phyloP scores from a whole-genome alignment of 2,113 vertebrate species.

The Sceloporus tristichus region DNA sequence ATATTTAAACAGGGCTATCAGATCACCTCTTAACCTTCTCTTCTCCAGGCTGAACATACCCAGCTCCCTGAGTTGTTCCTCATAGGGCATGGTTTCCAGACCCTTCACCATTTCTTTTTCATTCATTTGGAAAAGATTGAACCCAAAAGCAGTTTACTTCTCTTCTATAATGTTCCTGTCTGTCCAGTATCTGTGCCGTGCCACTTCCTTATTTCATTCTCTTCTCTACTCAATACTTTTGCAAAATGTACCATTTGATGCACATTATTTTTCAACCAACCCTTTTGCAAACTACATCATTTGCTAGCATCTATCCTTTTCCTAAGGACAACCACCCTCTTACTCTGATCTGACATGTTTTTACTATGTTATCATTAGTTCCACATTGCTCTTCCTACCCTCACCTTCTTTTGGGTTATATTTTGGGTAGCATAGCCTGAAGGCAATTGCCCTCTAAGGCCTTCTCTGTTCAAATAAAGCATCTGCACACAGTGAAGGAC shows the following conservation, averaged over 20 bases:
- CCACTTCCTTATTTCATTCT: not conserved
- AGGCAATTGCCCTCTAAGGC: not conserved
- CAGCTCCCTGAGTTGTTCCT: no score
- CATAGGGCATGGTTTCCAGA: no score
- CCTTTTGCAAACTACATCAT: slow-evolving; percentile 8
- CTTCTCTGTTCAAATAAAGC: slow-evolving; percentile 31
- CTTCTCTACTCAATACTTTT: not conserved
- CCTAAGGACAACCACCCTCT: slow-evolving; percentile 32
- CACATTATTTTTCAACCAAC: not conserved
- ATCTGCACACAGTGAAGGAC: not conserved
- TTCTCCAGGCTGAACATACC: no score
- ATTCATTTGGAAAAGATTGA: not conserved
- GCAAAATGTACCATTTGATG: not conserved
- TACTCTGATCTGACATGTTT: slow-evolving; percentile 1
- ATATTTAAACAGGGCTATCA: no score
- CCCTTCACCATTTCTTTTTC: not conserved
- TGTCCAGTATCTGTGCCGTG: not conserved
- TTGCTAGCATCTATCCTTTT: slow-evolving; percentile 8
- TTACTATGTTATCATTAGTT: slow-evolving; percentile 41
- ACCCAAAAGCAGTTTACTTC: not conserved
- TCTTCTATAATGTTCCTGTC: not conserved
- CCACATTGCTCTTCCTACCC: slow-evolving; percentile 7
- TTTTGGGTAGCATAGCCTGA: slow-evolving; percentile 15
- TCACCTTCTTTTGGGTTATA: slow-evolving; percentile 2
- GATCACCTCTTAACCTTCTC: no score